Evolutionary conservation across 2,888 invertebrate species (phyloP).

Genomic region (Petrolisthes cinctipes): DNA sequence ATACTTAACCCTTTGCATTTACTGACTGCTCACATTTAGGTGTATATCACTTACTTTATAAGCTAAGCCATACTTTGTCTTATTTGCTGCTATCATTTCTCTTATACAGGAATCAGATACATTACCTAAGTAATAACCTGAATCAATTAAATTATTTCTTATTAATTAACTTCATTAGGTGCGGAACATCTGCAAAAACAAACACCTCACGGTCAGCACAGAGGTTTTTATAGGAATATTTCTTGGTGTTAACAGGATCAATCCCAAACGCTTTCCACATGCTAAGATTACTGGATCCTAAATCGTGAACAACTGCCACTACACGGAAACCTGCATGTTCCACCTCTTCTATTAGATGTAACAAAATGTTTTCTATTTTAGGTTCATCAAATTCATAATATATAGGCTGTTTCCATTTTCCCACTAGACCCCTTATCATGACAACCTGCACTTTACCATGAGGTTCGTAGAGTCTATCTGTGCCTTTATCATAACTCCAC

Average conservation of each 20-base stretch:
- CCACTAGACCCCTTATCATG: too few species aligned
- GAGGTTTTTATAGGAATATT: background rate
- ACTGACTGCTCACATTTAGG: background rate
- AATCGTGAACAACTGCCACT: too few species aligned
- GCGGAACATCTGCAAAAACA: conserved; percentile 17
- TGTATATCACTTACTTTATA: background rate
- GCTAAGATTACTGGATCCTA: conserved; percentile 2
- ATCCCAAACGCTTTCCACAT: conserved; percentile 9
- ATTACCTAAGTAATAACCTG: conserved; percentile 8
- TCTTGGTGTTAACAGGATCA: conserved; percentile 10
- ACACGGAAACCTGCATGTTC: too few species aligned
- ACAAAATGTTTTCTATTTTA: too few species aligned
- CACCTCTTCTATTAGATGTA: too few species aligned
- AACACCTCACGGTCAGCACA: background rate
- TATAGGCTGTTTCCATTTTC: too few species aligned
- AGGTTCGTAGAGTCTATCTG: too few species aligned
- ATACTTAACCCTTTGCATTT: conserved; percentile 7
- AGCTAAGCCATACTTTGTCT: background rate
- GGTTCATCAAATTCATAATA: too few species aligned
- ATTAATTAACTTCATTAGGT: conserved; percentile 16
- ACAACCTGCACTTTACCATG: too few species aligned
- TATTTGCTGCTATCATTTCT: conserved; percentile 4
- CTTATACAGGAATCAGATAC: conserved; percentile 1
- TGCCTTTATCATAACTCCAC: too few species aligned
- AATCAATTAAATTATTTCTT: conserved; percentile 24